These are phyloP conservation scores for Cosmopolites sordidus DNA, from an alignment of 2,888 invertebrate genomes.

Conservation along the genomic window DNA sequence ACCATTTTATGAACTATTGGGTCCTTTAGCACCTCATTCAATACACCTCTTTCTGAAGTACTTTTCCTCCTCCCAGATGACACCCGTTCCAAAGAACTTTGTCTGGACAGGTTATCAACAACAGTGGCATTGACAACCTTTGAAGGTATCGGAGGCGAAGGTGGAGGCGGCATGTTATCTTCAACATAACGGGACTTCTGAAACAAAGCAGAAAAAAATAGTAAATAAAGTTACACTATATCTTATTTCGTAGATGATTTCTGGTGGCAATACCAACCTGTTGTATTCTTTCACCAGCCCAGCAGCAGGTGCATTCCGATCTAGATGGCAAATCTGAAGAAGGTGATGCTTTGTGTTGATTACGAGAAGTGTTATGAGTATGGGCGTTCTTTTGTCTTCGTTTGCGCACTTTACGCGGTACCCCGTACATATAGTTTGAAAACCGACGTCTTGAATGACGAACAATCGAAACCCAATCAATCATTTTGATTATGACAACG, in stretches of 20 bases:
- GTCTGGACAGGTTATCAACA: constrained; percentile 40
- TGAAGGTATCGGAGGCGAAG: constrained; percentile 50
- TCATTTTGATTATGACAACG: constrained; percentile 60
- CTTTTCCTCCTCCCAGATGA: constrained; percentile 18
- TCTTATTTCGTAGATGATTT: neutral
- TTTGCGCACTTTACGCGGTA: constrained; percentile 62
- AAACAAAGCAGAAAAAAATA: no score
- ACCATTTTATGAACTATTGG: constrained; percentile 14
- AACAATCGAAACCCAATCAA: constrained; percentile 75
- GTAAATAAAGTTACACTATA: no score
- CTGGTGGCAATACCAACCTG: constrained; percentile 1
- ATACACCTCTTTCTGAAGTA: constrained; percentile 19
- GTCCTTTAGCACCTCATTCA: constrained; percentile 10
- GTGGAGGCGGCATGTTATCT: constrained; percentile 53
- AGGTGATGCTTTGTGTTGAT: constrained; percentile 9
- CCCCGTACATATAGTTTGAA: constrained; percentile 65
- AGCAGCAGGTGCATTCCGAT: constrained; percentile 47
- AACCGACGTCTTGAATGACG: constrained; percentile 67
- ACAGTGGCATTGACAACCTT: constrained; percentile 32
- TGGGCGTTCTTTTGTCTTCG: constrained; percentile 45
- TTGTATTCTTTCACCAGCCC: constrained; percentile 40
- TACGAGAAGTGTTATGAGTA: neutral
- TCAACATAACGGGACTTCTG: constrained; percentile 54
- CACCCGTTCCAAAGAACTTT: constrained; percentile 49
- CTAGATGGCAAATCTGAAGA: constrained; percentile 27